Conservation (phyloP, 2,113 vertebrate species). For the Halcyon senegalensis region DNA sequence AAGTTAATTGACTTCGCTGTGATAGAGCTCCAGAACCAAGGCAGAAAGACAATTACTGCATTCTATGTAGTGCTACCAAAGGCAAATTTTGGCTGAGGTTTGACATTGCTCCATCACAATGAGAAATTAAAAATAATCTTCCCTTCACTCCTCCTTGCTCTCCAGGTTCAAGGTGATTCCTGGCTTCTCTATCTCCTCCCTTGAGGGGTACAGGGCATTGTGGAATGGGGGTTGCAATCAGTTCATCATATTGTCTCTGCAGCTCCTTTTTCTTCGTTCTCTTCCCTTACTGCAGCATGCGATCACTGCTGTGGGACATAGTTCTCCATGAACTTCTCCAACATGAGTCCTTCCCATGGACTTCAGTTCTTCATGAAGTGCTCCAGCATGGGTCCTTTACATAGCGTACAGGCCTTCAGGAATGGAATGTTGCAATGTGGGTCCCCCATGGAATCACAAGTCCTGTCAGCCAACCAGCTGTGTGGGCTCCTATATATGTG, state of each 20-base stretch:
- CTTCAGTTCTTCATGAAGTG: neutral
- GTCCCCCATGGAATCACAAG: rapidly evolving
- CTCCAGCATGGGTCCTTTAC: neutral
- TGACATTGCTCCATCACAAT: neutral
- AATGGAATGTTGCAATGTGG: rapidly evolving
- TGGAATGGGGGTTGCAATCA: rapidly evolving
- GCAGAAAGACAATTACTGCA: neutral
- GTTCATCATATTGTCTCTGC: neutral
- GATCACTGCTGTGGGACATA: neutral
- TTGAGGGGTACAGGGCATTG: rapidly evolving
- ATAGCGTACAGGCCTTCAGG: rapidly evolving
- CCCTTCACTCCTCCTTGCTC: neutral
- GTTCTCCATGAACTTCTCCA: neutral
- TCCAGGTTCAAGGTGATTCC: neutral
- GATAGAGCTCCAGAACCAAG: neutral
- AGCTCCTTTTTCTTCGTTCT: neutral
- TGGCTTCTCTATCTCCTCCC: rapidly evolving
- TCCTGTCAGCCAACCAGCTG: neutral
- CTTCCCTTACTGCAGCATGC: neutral
- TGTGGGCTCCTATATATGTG: rapidly evolving
- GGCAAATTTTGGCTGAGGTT: neutral
- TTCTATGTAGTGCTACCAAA: neutral
- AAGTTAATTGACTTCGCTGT: neutral
- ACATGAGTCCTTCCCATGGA: rapidly evolving
- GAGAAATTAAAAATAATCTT: neutral